A percentile compares a stretch with the other conserved stretches of the same genome.
These are phyloP conservation scores for Pithys albifrons DNA, from an alignment of 2,113 vertebrate species.

Conservation along the genomic window DNA sequence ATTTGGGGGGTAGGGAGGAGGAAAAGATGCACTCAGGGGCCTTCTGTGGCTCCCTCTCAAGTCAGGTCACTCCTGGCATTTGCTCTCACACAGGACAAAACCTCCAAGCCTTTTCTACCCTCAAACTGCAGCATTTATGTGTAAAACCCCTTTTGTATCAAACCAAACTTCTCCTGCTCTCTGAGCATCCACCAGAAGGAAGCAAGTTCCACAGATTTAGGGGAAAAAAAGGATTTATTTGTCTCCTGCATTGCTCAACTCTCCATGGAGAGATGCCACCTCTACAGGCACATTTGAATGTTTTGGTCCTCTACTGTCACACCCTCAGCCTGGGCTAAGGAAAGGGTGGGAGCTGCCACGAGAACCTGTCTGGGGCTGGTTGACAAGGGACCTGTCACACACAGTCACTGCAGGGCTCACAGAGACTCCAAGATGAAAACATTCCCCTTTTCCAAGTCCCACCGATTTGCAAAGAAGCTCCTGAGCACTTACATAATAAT, in stretches of 20 bases:
- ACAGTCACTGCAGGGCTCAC: background rate
- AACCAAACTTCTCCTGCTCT: background rate
- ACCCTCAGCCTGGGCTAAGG: background rate
- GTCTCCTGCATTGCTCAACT: background rate
- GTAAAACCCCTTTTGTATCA: background rate
- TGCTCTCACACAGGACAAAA: rapidly evolving
- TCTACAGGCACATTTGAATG: background rate
- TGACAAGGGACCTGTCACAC: background rate
- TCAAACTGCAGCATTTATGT: background rate
- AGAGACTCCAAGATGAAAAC: background rate
- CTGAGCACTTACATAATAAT: slow-evolving; percentile 55
- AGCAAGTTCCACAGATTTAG: background rate
- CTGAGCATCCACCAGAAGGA: background rate
- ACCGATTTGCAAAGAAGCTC: background rate
- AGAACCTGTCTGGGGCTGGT: background rate
- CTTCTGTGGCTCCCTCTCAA: background rate
- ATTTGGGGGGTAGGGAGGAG: rapidly evolving
- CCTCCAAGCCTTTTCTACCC: background rate
- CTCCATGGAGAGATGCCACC: background rate
- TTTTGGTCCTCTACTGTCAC: background rate
- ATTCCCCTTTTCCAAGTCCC: background rate
- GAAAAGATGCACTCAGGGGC: background rate
- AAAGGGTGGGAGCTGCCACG: background rate
- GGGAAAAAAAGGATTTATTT: background rate
- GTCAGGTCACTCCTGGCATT: background rate